Percentiles rank a stretch among this genome's conserved stretches.
Conservation (phyloP, 1,140 invertebrate genomes). For the Araneus ventricosus region DNA sequence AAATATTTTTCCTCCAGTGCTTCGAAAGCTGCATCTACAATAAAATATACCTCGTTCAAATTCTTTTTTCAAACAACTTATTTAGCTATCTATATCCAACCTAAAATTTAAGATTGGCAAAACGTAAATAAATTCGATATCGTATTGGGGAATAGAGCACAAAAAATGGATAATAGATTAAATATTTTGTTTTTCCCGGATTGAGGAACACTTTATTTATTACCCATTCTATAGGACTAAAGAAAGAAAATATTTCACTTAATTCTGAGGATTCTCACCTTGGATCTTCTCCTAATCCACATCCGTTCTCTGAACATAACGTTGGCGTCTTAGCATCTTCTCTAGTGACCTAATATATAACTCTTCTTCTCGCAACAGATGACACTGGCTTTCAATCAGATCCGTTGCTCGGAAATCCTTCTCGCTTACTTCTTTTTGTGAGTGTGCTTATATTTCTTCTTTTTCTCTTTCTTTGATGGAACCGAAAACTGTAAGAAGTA, state of each 20-base stretch:
- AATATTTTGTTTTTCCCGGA: too few species aligned
- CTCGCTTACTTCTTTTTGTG: background rate
- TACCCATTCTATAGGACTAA: background rate
- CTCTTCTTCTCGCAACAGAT: conserved; percentile 43
- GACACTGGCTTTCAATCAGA: conserved; percentile 63
- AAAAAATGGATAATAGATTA: too few species aligned
- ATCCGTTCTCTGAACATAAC: conserved; percentile 1
- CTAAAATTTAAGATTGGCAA: too few species aligned
- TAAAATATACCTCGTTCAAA: too few species aligned
- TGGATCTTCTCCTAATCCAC: conserved; percentile 34
- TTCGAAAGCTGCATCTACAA: too few species aligned
- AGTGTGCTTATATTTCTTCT: background rate
- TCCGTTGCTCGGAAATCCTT: background rate
- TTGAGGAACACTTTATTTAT: too few species aligned
- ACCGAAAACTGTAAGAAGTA: conserved; percentile 8
- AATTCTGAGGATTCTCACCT: conserved; percentile 26
- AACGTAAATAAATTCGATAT: too few species aligned
- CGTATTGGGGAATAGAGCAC: too few species aligned
- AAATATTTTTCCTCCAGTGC: too few species aligned
- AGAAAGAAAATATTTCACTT: background rate
- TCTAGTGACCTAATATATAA: conserved; percentile 52
- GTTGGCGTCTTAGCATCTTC: background rate
- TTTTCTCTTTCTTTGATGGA: background rate
- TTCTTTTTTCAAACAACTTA: too few species aligned
- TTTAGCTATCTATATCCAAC: too few species aligned